Base-by-base conservation (phyloP, 2,888 invertebrate species). In the Leptopilina myrica region DNA sequence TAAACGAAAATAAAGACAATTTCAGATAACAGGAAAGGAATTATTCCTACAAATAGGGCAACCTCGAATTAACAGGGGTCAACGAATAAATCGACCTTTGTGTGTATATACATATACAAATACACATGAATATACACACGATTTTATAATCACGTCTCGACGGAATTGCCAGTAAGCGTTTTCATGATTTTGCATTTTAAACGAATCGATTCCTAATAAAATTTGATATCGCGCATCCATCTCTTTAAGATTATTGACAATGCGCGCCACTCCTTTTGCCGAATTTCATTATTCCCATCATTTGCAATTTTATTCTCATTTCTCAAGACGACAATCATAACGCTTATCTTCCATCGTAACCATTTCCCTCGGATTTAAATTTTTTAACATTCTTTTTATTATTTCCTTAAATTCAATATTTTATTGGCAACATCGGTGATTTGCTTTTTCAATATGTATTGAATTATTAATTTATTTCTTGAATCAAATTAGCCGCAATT, bases 111-210 rank as follows among this genome's bases (percentile, higher is more conserved):
- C 8, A 7, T 43, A 43, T 43, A 43, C 8, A 43, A 1, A 43
- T 43, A 5, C 7, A 43, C 7, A 43, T 43, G 7, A 0, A 43
- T 43, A 43, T 49, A 49, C 2, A 49, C 49, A 73, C 9, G 14
- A 7, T 73, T 73, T 56, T 56, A n/a, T 69, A 56, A 73, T 73
- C 14, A 14, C 12, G 49, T 20, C 20, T 46, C 11, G 8, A 69
- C 7, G 14, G 26, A 49, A 53, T 53, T 69, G 46, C 14, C 20
- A 69, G 49, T 20, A 69, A 14, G 67, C 49, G 15, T 53, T 69
- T 69, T 53, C 49, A 69, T 53, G 49, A 49, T 53, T 69, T 69
- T 69, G 49, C 67, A 69, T 69, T 69, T 69, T 26, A 69, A 69
- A 26, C 26, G 26, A 69, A 69, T 69, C 49, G 49, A 69, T 69